Evolutionary conservation across 2,797 vertebrate genomes (phyloP).

Genomic region (Silurus lanzhouensis): DNA sequence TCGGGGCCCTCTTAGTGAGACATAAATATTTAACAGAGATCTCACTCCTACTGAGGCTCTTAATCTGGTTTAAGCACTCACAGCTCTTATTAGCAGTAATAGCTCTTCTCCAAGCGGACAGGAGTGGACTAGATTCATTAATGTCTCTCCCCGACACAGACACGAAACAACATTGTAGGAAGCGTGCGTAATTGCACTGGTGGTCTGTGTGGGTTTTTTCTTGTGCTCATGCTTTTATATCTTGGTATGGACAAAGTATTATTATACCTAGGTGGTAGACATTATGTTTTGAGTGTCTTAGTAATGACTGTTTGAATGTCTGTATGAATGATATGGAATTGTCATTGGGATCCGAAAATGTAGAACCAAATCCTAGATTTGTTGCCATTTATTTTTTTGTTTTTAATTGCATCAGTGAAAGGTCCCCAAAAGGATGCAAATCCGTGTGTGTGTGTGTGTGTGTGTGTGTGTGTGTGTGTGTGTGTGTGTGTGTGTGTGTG

Average conservation of each 20-base stretch:
- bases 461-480: slow-evolving; percentile 19
- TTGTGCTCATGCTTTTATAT: background rate
- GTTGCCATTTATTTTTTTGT: too few species aligned
- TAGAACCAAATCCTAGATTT: background rate
- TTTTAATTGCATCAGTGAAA: background rate
- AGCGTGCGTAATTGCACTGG: background rate
- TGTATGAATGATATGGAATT: background rate
- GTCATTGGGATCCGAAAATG: background rate
- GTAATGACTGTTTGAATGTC: background rate
- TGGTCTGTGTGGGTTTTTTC: background rate
- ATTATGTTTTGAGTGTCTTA: background rate
- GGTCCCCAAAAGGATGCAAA: background rate
- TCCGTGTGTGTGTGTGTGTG: slow-evolving; percentile 49
- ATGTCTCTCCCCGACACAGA: slow-evolving; percentile 27
- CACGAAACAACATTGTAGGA: slow-evolving; percentile 19
- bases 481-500: slow-evolving; percentile 7
- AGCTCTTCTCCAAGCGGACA: slow-evolving; percentile 35
- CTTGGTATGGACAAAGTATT: background rate
- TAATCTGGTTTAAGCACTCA: slow-evolving; percentile 42
- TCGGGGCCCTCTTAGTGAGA: slow-evolving; percentile 30
- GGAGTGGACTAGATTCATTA: slow-evolving; percentile 31
- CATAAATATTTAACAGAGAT: slow-evolving; percentile 45
- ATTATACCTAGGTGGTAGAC: background rate
- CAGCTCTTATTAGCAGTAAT: slow-evolving; percentile 46
- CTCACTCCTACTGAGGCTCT: slow-evolving; percentile 27